Evolutionary conservation across 2,888 invertebrate species (phyloP), one percentile per base, ranked within the genome.

Genomic region (Linyphia triangularis): DNA sequence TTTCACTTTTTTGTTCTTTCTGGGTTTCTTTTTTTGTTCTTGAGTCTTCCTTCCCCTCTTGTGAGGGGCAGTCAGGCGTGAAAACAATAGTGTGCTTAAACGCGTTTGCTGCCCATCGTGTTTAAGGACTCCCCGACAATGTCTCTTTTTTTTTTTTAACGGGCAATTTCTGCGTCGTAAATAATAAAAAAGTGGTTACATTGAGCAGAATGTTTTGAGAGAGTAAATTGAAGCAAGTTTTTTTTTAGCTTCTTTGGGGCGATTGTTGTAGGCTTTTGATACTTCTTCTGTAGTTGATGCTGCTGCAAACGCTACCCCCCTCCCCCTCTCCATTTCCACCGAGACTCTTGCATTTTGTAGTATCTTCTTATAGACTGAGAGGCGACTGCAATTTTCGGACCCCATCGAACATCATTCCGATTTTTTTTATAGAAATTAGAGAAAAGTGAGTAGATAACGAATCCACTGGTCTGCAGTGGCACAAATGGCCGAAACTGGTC

Each of bases 1-100:
- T 65, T 78, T 78, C 78, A 65, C 51, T 67, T 65, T 26, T 72
- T 78, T 59, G 63, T 28, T 16, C 37, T 51, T n/a, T n/a, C n/a
- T n/a, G n/a, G n/a, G n/a, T n/a, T n/a, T 73, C 30, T 5, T 16
- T 65, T 33, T 24, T 57, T 57, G 13, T 26, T 40, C 16, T 51
- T 26, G 33, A 1, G 24, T 24, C 22, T 70, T 33, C 37, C 9
- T n/a, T 69, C 22, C 26, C 28, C 72, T n/a, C 51, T 19, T 33
- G 4, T 16, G 51, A 16, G n/a, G 13, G 5, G 9, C 51, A n/a
- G 5, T n/a, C 16, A 16, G 5, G 51, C 51, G 51, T 51, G 51
- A 51, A 51, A 51, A 51, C 51, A 51, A 51, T 51, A 51, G 51
- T n/a, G 51, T n/a, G 51, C 51, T 51, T 51, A 51, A 51, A 51